Base-by-base conservation (phyloP, 2,113 vertebrate genomes). In the Gorsachius goisagi region DNA sequence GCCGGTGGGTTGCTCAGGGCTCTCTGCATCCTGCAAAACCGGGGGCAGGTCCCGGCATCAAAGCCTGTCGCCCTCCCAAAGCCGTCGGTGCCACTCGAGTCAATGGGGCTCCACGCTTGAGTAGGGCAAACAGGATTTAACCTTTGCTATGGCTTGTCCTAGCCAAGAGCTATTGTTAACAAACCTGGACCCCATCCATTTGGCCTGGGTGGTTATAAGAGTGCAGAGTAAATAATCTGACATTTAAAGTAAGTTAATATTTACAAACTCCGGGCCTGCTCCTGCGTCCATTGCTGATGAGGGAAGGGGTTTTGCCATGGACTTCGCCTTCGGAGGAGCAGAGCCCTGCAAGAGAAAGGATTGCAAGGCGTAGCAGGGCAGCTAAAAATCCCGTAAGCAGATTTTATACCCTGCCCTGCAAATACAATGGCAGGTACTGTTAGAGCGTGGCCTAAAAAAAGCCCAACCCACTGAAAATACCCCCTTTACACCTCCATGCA, bases 161-260 rank as follows among this genome's bases (percentile, higher is more conserved):
- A 33, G 95, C 95, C 95, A 95, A 96, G 77, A 95, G 94, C 93
- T 96, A 95, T 96, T 96, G 96, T 96, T 97, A 96, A 97, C 92
- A 95, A 79, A 91, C 80, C 72, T 97, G 97, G 96, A 91, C 66
- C 35, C 23, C 0, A 0, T 72, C 93, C 96, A 96, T 37, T 75
- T 96, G 95, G 93, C 97, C 86, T 23, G 56, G 39, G 49, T 58
- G 53, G 28, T 53, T 93, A 7, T 62, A 91, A 53, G 69, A 95
- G 69, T 2, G 0, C 74, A 63, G 89, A 95, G 90, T 94, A 96
- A 97, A 97, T 97, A 94, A 89, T 94, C 95, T 37, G 69, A 82
- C 86, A 58, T 90, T 92, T 1, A 23, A 90, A 94, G 85, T 76
- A 67, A 89, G 93, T 93, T 87, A 88, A 86, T 95, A 95, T 94